These are phyloP conservation scores for Struthio camelus DNA, from an alignment of 2,113 vertebrate species.

Conservation along the genomic window DNA sequence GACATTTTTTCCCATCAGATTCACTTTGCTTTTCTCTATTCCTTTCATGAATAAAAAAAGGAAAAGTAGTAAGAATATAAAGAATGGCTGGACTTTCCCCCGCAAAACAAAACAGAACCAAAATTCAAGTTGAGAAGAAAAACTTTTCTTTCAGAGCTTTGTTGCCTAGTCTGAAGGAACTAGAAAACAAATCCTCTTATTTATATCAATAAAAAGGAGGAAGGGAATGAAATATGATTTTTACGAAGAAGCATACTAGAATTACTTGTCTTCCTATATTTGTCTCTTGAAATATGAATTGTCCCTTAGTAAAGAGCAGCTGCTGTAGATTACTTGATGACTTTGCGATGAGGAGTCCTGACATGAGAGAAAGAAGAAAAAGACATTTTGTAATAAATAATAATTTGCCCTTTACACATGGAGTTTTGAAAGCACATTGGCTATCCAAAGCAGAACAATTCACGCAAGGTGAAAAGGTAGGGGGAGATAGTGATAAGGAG, in stretches of 20 bases:
- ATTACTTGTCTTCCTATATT: background rate
- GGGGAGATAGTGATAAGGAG: background rate
- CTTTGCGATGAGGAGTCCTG: background rate
- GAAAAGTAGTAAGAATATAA: background rate
- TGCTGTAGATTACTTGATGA: background rate
- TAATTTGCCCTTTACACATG: background rate
- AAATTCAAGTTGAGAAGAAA: background rate
- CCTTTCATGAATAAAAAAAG: background rate
- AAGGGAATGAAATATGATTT: background rate
- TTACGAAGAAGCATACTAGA: background rate
- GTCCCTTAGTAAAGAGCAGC: background rate
- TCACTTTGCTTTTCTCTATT: background rate
- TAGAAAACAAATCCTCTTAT: background rate
- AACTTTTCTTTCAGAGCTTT: background rate
- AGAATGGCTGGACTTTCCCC: background rate
- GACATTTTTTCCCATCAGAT: background rate
- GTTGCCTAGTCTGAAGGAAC: background rate
- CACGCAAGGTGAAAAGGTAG: background rate
- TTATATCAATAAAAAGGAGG: background rate
- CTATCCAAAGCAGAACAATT: background rate
- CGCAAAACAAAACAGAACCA: background rate
- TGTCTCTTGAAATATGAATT: background rate
- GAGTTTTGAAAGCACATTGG: background rate
- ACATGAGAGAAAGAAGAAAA: background rate
- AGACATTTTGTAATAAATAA: background rate